Evolutionary conservation across 2,888 invertebrate species (phyloP), one percentile per base, ranked within the genome.

Genomic region (Noctua janthe): DNA sequence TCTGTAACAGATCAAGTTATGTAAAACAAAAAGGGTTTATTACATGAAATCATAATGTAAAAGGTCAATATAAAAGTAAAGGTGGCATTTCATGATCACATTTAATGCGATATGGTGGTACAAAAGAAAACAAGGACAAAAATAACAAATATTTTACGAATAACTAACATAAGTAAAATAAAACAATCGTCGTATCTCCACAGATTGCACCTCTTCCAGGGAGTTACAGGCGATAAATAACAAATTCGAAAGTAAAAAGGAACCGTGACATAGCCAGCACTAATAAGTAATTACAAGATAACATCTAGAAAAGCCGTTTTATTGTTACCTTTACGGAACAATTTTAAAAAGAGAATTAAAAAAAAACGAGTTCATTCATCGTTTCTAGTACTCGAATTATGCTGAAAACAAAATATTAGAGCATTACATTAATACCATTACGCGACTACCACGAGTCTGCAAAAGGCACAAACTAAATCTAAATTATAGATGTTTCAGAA

Each of bases 21-120:
- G 54, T 73, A 78, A 88, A 85, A 83, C 78, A 85, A 83, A 85
- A 81, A 64, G 23, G 51, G 69, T 64, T 74, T 82, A 67, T 64
- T 79, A 82, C 80, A 90, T 70, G 76, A 84, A 82, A 84, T 70
- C 62, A 77, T 81, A 74, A 74, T 59, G 64, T 67, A 76, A 78
- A 81, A 76, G 78, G 20, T 73, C 43, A 64, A 49, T 80, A 82
- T 66, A 88, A 83, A 80, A 79, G 77, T 81, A 70, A 64, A 84
- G 84, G 84, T 84, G 81, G 81, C 84, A 84, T 84, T 84, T 81
- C 74, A 82, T 74, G 71, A 82, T 82, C 89, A 86, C 89, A 89
- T 89, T 86, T 80, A 49, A 89, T 87, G 85, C 49, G 85, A 81
- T 77, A 13, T 29, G 54, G 81, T 72, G 74, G 75, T 78, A 84